These are phyloP conservation scores for Melanostigma gelatinosum DNA, from an alignment of 2,113 vertebrate species.

Conservation along the genomic window DNA sequence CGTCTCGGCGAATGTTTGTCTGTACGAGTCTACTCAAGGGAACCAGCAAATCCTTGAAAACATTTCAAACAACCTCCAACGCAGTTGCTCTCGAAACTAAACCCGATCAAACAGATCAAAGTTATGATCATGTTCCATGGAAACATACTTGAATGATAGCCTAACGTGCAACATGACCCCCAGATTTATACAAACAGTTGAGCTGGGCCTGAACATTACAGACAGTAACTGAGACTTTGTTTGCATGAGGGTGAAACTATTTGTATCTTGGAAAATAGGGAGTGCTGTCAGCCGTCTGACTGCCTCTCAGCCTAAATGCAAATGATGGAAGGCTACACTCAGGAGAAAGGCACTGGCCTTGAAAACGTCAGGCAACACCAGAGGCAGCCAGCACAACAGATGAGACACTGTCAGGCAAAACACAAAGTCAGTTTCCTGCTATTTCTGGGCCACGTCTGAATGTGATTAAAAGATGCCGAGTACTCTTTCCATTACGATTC, in stretches of 20 bases:
- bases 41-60: slow-evolving; percentile 53
- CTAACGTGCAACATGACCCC: not conserved
- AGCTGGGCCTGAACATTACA: not conserved
- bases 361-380: slow-evolving; percentile 35
- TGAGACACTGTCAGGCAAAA: slow-evolving; percentile 37
- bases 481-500: slow-evolving; percentile 31
- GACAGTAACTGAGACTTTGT: not conserved
- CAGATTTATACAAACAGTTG: not conserved
- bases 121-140: slow-evolving; percentile 8
- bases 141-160: not conserved
- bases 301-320: slow-evolving; percentile 41
- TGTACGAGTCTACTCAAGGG: slow-evolving; percentile 46
- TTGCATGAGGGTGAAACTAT: slow-evolving; percentile 7
- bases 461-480: slow-evolving; percentile 49
- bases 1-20: slow-evolving; percentile 54
- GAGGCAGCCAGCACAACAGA: slow-evolving; percentile 39
- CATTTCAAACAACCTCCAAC: slow-evolving; percentile 39
- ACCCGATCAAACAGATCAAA: slow-evolving; percentile 44
- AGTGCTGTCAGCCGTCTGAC: slow-evolving; percentile 11
- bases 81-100: slow-evolving; percentile 36
- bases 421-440: slow-evolving; percentile 46
- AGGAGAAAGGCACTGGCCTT: slow-evolving; percentile 25
- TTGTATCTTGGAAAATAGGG: slow-evolving; percentile 28
- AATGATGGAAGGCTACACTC: slow-evolving; percentile 47
- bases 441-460: slow-evolving; percentile 42